Base-by-base conservation (phyloP, 2,888 invertebrate genomes). In the Kuschelorhynchus macadamiae region DNA sequence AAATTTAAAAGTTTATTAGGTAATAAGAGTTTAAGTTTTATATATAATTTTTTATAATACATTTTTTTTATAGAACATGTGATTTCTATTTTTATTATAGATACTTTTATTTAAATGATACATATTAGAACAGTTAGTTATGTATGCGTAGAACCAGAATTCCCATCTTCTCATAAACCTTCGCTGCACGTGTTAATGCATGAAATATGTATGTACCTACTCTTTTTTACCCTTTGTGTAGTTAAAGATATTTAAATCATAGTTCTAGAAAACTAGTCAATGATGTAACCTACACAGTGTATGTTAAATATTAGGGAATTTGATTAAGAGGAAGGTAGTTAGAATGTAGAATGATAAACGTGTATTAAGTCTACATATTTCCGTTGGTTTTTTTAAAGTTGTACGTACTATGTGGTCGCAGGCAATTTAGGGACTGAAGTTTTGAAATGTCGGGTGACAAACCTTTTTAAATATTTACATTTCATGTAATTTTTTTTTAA, bases 131-230 rank as follows among this genome's bases (percentile, higher is more conserved):
- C 14, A 39, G 33, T 16, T 18, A 33, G 16, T 49, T 20, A 8
- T 39, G 8, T 25, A 5, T 20, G 36, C 36, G 52, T 39, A 39
- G 36, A 52, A 52, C n/a, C n/a, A n/a, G n/a, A n/a, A n/a, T n/a
- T 39, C 36, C 52, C 52, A 39, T 52, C 52, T 39, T 52, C 36
- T 36, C 52, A 52, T 36, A 52, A 36, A 52, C 39, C 20, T 21
- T 52, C n/a, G n/a, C n/a, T n/a, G n/a, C n/a, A n/a, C n/a, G n/a
- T n/a, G n/a, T n/a, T n/a, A n/a, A n/a, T n/a, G n/a, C n/a, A n/a
- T n/a, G n/a, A 25, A 25, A 25, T 3, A 25, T 18, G 21, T 14
- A 36, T 52, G 36, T 8, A 52, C 18, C 20, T 20, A 20, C 21
- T 14, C 2, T 3, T 11, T 9, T 39, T 20, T 25, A 5, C 3